Percentiles rank a stretch among this genome's conserved stretches.
These are phyloP conservation scores for Dryadula phaetusa DNA, from an alignment of 2,888 invertebrate species.

Conservation along the genomic window DNA sequence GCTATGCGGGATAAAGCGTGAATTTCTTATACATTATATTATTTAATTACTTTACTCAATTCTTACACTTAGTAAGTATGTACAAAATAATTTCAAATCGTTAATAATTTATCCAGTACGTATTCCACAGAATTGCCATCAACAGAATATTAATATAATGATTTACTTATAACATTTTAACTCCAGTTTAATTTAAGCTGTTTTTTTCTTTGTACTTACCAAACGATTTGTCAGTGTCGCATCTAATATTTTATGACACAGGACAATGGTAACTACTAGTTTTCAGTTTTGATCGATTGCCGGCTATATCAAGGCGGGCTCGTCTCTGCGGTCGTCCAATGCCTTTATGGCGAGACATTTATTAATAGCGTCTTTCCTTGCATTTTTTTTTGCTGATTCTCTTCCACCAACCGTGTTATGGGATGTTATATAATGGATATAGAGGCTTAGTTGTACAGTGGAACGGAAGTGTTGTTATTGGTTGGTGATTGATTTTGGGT, in stretches of 20 bases:
- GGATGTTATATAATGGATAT: background rate
- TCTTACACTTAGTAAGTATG: no score
- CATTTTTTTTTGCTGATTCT: conserved; percentile 29
- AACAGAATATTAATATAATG: background rate
- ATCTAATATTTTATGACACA: conserved; percentile 79
- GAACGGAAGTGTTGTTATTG: no score
- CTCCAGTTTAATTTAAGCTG: conserved; percentile 44
- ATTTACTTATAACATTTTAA: conserved; percentile 7
- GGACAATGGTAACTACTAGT: conserved; percentile 81
- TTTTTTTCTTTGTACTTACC: conserved; percentile 55
- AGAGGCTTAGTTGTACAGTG: no score
- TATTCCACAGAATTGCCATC: background rate
- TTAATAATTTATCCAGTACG: no score
- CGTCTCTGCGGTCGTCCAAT: conserved; percentile 58
- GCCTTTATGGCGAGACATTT: conserved; percentile 51
- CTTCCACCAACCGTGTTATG: background rate
- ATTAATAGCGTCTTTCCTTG: conserved; percentile 50
- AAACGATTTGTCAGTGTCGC: conserved; percentile 78
- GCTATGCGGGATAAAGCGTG: no score
- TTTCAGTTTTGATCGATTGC: conserved; percentile 77
- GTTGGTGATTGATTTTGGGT: no score
- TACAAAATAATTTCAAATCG: no score
- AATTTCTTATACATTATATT: no score
- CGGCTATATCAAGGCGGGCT: conserved; percentile 45
- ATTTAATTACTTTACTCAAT: no score